These are phyloP conservation scores for Ischnura elegans DNA, from an alignment of 2,888 invertebrate species.

Conservation along the genomic window DNA sequence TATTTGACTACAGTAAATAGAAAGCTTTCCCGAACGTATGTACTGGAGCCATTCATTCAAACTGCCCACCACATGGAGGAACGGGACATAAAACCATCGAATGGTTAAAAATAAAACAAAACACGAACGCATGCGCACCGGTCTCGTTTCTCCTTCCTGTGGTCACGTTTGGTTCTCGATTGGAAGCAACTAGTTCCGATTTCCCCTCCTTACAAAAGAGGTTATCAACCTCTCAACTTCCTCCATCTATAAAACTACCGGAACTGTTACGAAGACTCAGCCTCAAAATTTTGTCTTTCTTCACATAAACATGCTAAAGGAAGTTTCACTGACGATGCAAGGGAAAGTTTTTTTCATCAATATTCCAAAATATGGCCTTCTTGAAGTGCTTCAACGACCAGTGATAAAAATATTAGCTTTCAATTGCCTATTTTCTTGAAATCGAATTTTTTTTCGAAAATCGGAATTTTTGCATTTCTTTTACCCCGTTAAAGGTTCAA, in stretches of 20 bases:
- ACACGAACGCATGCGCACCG: too few relatives aligned
- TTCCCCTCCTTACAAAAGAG: not conserved
- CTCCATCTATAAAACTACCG: not conserved
- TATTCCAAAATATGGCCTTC: too few relatives aligned
- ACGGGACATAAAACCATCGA: not conserved
- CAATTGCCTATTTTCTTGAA: not conserved
- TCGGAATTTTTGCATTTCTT: too few relatives aligned
- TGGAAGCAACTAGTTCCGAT: not conserved
- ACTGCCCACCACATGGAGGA: not conserved
- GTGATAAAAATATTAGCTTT: not conserved
- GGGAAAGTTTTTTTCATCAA: too few relatives aligned
- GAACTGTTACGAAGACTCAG: not conserved
- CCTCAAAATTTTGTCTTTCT: not conserved
- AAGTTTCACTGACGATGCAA: too few relatives aligned
- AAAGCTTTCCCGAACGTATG: not conserved
- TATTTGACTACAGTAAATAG: not conserved
- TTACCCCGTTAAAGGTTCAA: too few relatives aligned
- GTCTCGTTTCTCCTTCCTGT: not conserved
- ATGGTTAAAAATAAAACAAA: too few relatives aligned
- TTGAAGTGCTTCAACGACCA: not conserved
- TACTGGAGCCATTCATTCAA: not conserved
- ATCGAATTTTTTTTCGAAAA: too few relatives aligned
- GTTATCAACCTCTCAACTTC: not conserved
- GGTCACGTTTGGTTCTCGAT: slow-evolving; percentile 1
- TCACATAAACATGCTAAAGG: not conserved